Evolutionary conservation across 2,797 vertebrate species (phyloP).

Genomic region (Masticophis lateralis): DNA sequence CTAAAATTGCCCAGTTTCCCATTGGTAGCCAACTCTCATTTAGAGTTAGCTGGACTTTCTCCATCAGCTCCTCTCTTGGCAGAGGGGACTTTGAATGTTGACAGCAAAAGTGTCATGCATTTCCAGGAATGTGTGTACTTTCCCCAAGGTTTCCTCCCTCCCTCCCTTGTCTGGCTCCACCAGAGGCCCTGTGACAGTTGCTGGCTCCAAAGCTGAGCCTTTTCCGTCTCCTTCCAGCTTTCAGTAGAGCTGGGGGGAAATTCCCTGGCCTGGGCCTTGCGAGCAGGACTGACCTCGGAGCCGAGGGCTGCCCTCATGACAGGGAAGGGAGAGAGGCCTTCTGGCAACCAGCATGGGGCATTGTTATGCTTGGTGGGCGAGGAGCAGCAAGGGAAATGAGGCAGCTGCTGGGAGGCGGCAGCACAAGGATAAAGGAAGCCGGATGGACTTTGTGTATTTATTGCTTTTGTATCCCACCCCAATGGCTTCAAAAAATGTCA

Average conservation of each 20-base stretch:
- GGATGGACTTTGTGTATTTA: not conserved
- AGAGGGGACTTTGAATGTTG: not conserved
- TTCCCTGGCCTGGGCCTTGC: not conserved
- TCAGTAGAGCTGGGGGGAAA: not conserved
- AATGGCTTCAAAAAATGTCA: not conserved
- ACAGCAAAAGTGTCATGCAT: not conserved
- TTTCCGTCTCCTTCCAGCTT: not conserved
- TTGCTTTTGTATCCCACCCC: not conserved
- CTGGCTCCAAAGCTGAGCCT: not conserved
- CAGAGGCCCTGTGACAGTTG: not conserved
- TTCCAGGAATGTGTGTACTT: not conserved
- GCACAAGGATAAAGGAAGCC: not conserved
- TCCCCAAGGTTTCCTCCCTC: not conserved
- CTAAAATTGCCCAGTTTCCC: not conserved
- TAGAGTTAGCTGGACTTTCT: not conserved
- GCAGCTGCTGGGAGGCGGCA: not conserved
- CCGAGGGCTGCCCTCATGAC: too few species aligned
- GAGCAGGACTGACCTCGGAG: not conserved
- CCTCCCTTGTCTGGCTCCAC: not conserved
- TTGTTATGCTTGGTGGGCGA: not conserved
- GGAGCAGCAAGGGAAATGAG: slow-evolving; percentile 3
- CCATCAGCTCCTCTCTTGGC: not conserved
- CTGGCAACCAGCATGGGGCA: not conserved
- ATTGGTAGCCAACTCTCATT: not conserved
- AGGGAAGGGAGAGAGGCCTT: not conserved